Evolutionary conservation across 2,113 vertebrate genomes (phyloP).

Genomic region (Vicugna pacos): DNA sequence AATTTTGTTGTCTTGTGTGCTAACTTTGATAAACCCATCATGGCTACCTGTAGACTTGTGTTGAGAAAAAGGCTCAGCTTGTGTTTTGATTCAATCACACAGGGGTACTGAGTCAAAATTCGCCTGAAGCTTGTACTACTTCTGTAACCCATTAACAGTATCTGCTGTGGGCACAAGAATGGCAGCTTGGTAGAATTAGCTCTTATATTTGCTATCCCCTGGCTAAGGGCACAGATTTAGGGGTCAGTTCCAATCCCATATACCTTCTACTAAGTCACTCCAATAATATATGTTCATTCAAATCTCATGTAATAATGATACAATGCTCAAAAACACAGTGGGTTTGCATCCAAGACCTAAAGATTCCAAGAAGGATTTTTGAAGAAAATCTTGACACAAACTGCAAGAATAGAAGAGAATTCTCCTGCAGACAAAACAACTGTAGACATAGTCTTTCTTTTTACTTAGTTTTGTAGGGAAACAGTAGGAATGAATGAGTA

Average conservation of each 20-base stretch:
- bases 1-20: not conserved
- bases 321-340: not conserved
- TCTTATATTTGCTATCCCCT: not conserved
- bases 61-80: not conserved
- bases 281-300: not conserved
- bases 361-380: conserved; percentile 24
- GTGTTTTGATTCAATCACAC: not conserved
- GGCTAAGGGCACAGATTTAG: not conserved
- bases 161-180: not conserved
- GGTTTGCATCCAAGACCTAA: not conserved
- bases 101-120: not conserved
- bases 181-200: no score
- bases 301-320: not conserved
- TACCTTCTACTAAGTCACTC: not conserved
- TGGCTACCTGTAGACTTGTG: not conserved
- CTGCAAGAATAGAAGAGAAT: not conserved
- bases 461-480: not conserved
- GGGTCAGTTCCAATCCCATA: not conserved
- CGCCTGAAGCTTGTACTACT: not conserved
- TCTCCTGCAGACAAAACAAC: not conserved
- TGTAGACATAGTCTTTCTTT: not conserved
- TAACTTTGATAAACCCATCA: not conserved
- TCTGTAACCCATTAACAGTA: not conserved
- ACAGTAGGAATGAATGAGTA: not conserved
- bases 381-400: not conserved